Conservation (phyloP, 1,140 invertebrate genomes). For the Cheumatopsyche charites region DNA sequence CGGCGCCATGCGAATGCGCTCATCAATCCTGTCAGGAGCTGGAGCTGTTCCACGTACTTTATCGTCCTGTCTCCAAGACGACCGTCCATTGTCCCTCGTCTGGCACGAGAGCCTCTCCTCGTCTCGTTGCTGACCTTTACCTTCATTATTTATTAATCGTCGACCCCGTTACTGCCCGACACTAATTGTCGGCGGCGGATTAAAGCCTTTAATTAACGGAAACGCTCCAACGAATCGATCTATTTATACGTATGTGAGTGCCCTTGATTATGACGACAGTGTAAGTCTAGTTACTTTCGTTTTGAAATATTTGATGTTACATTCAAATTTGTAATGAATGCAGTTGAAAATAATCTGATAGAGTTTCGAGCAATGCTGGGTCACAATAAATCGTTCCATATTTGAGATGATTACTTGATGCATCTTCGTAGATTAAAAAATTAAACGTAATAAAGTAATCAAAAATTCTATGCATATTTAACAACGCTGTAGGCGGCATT, state of each 20-base stretch:
- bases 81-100: slow-evolving; percentile 36
- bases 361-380: no score
- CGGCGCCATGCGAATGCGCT: slow-evolving; percentile 10
- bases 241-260: no score
- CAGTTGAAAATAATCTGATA: no score
- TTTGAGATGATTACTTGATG: neutral
- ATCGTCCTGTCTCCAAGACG: slow-evolving; percentile 28
- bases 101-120: neutral
- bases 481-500: neutral
- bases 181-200: slow-evolving; percentile 10
- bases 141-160: slow-evolving; percentile 33
- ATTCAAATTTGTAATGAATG: no score
- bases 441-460: slow-evolving; percentile 1
- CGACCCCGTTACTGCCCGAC: neutral
- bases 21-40: slow-evolving; percentile 32
- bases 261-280: no score
- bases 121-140: slow-evolving; percentile 18
- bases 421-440: neutral
- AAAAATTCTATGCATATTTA: slow-evolving; percentile 7
- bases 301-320: no score
- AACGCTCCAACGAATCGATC: no score
- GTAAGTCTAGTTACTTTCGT: no score
- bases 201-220: no score
- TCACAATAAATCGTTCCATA: no score
- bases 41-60: slow-evolving; percentile 19